Base-by-base conservation (phyloP, 2,797 vertebrate species). In the Pipistrellus nathusii region DNA sequence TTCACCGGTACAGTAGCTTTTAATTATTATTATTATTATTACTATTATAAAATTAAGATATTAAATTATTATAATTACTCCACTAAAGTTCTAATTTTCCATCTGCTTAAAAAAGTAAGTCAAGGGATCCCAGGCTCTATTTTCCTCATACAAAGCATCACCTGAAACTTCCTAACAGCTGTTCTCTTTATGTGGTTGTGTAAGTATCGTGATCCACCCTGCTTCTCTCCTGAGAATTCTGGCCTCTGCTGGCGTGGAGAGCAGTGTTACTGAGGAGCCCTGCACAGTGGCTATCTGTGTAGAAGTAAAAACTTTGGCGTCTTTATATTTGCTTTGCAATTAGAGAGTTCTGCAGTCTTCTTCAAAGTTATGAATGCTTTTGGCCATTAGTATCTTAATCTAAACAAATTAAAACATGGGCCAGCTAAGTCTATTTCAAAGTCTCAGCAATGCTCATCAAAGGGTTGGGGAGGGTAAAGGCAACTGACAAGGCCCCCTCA, bases 11-110 rank as follows among this genome's bases (percentile, higher is more conserved):
- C 6, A 55, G 20, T n/a, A 51, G 14, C 53, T 69, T 68, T 75
- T 27, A 1, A 66, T 64, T 41, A 57, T 57, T 72, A 76, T 35
- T 72, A 76, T 35, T 41, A 71, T 30, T 17, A 77, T 66, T 66
- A n/a, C 32, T 48, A 30, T 35, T 35, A 66, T 35, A 27, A 72
- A 82, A 66, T 59, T 72, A 71, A 91, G 89, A 64, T 51, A 51
- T 17, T 53, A 46, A 17, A 13, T 71, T 57, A 71, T 76, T 62
- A 46, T 77, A 83, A 64, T 77, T 44, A 66, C 48, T n/a, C 69
- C 25, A 83, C 1, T 30, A 32, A 68, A 53, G 17, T 71, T 93
- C n/a, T 66, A 9, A 83, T 80, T 72, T 88, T 84, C 25, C 6
- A 73, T 87, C 30, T 82, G 11, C 44, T 68, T 62, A 57, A 20